A percentile compares a stretch with the other conserved stretches of the same genome.
Evolutionary conservation across 1,140 invertebrate species (phyloP).

Genomic region (Maniola jurtina): DNA sequence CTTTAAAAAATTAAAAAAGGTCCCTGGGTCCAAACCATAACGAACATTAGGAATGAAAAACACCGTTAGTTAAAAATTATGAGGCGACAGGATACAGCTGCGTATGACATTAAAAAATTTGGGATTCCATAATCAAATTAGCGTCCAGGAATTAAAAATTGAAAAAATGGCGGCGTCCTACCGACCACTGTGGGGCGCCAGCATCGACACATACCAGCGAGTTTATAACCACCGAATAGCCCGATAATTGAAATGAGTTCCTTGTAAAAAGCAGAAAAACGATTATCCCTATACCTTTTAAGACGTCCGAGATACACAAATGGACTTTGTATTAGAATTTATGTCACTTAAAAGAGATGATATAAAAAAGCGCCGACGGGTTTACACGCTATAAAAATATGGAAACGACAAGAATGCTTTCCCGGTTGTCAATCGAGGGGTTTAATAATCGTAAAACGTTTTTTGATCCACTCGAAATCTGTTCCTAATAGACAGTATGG

Average conservation of each 20-base stretch:
- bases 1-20: neutral
- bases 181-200: constrained; percentile 63
- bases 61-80: constrained; percentile 60
- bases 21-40: constrained; percentile 19
- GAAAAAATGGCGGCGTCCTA: constrained; percentile 52
- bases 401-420: constrained; percentile 70
- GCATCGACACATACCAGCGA: constrained; percentile 62
- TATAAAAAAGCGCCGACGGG: constrained; percentile 74
- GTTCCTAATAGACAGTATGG: constrained; percentile 45
- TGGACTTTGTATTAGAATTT: constrained; percentile 78
- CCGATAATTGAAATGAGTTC: constrained; percentile 78
- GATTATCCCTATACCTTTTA: constrained; percentile 77
- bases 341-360: constrained; percentile 76
- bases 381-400: constrained; percentile 79
- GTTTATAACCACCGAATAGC: constrained; percentile 72
- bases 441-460: constrained; percentile 77
- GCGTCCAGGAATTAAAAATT: constrained; percentile 63
- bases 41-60: constrained; percentile 9
- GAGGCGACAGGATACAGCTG: constrained; percentile 62
- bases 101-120: constrained; percentile 50
- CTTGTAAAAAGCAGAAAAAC: constrained; percentile 77
- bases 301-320: constrained; percentile 77
- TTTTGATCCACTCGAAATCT: constrained; percentile 61
- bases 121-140: constrained; percentile 74
- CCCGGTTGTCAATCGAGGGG: constrained; percentile 73